phyloP scores from a whole-genome alignment of 2,888 invertebrate species.

The Acronicta alni region DNA sequence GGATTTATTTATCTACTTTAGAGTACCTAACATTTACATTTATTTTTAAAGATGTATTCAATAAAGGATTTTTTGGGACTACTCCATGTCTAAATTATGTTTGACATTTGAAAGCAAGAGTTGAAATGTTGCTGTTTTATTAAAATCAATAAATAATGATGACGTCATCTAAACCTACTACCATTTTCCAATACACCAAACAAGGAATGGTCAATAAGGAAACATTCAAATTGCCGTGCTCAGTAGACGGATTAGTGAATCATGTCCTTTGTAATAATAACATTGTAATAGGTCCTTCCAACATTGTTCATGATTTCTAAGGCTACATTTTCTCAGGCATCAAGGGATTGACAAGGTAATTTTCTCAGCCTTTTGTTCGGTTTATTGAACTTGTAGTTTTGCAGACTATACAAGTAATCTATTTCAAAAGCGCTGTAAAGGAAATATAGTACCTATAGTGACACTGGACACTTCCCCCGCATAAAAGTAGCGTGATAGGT shows the following conservation, averaged over 20 bases:
- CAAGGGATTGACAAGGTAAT: conserved; percentile 39
- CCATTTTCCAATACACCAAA: not conserved
- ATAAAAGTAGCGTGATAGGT: not conserved
- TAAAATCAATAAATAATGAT: no score
- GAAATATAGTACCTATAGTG: conserved; percentile 1
- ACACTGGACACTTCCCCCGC: not conserved
- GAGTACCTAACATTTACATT: no score
- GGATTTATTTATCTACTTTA: no score
- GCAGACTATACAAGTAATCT: conserved; percentile 21
- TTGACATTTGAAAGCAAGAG: no score
- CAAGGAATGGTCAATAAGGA: not conserved
- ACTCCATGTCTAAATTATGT: no score
- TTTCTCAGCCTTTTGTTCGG: conserved; percentile 33
- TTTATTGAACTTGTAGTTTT: conserved; percentile 33
- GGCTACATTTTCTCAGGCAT: conserved; percentile 18
- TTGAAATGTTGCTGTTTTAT: no score
- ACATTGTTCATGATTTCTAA: conserved; percentile 5
- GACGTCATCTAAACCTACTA: no score
- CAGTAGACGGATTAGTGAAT: not conserved
- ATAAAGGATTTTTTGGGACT: no score
- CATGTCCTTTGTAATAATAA: not conserved
- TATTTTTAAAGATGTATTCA: no score
- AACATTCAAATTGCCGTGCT: not conserved
- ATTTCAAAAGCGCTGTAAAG: conserved; percentile 15
- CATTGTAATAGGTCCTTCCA: not conserved